phyloP scores from a whole-genome alignment of 2,888 invertebrate species.

The Labia minor region DNA sequence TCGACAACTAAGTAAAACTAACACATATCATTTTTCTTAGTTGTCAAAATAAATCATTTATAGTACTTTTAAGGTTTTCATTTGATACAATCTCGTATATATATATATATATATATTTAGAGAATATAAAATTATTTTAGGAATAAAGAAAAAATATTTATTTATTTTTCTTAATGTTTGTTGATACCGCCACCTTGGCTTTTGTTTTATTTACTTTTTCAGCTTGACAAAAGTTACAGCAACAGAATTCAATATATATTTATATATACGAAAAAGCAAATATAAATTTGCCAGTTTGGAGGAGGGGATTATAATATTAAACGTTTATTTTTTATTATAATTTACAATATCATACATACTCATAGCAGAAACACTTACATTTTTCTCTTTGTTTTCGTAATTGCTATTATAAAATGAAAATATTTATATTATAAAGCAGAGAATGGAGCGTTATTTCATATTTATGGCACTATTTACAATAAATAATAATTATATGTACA shows the following conservation, averaged over 20 bases:
- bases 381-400: not conserved
- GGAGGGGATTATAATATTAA: not conserved
- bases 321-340: not conserved
- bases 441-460: not conserved
- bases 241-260: not conserved
- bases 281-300: not conserved
- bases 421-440: not conserved
- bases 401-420: no score
- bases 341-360: not conserved
- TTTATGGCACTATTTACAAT: conserved; percentile 3
- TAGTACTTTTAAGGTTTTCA: no score
- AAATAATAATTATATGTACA: not conserved
- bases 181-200: conserved; percentile 6
- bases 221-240: not conserved
- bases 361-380: not conserved
- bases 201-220: not conserved
- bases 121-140: no score
- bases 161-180: no score
- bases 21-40: no score
- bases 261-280: not conserved
- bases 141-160: no score
- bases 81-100: no score
- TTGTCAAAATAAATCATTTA: no score
- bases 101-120: no score
- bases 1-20: no score